A percentile compares a stretch with the other conserved stretches of the same genome.
phyloP scores from a whole-genome alignment of 2,888 invertebrate species.

The Drepanosiphum platanoidis region DNA sequence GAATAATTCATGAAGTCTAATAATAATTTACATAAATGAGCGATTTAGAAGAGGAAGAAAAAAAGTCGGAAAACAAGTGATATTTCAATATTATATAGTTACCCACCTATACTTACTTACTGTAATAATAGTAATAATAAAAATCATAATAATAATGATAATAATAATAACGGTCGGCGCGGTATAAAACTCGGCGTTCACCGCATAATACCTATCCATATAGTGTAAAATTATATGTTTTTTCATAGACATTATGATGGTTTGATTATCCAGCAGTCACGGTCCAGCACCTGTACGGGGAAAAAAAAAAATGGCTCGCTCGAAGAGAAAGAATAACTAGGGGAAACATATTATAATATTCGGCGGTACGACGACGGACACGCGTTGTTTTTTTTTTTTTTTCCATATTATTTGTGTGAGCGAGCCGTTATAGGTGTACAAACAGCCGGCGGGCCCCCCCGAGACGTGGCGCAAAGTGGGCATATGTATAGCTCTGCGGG shows the following conservation, averaged over 20 bases:
- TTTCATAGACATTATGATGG: conserved; percentile 30
- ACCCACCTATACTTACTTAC: neutral
- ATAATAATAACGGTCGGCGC: no score
- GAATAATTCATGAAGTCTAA: conserved; percentile 25
- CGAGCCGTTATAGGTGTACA: conserved; percentile 31
- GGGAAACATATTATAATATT: neutral
- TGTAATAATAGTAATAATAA: conserved; percentile 22
- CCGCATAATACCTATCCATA: neutral
- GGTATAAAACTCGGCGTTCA: neutral
- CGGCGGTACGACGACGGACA: no score
- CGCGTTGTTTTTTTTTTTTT: conserved; percentile 6
- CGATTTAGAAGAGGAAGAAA: neutral
- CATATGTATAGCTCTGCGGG: conserved; percentile 5
- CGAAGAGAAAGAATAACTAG: neutral
- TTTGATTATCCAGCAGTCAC: conserved; percentile 47
- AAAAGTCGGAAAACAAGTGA: neutral
- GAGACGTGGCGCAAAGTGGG: neutral
- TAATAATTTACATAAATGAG: conserved; percentile 6
- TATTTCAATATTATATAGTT: conserved; percentile 15
- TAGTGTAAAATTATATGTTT: conserved; percentile 46
- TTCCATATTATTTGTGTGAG: neutral
- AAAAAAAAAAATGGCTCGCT: conserved; percentile 37
- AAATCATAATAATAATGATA: neutral
- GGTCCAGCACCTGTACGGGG: conserved; percentile 2
- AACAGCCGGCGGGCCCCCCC: conserved; percentile 32